These are phyloP conservation scores for Xestia rhomboidea DNA, from an alignment of 2,888 invertebrate genomes.

Conservation along the genomic window DNA sequence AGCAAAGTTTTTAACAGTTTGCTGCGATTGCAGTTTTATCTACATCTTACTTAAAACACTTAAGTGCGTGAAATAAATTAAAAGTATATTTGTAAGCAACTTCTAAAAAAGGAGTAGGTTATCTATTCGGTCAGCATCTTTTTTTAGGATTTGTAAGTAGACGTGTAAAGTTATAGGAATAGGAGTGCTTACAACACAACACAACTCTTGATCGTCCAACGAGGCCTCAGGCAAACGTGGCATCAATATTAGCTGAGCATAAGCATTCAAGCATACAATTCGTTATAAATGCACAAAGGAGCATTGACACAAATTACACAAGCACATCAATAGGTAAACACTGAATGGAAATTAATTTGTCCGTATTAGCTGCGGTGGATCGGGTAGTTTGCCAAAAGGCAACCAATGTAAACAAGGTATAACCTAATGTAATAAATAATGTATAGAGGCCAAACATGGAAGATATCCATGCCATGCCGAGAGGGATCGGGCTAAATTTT, in stretches of 20 bases:
- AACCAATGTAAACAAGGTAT: conserved; percentile 84
- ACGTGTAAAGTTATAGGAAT: neutral
- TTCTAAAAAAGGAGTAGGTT: neutral
- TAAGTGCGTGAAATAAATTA: conserved; percentile 24
- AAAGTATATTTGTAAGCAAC: neutral
- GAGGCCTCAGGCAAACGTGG: conserved; percentile 17
- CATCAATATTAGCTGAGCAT: conserved; percentile 37
- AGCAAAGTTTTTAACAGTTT: conserved; percentile 66
- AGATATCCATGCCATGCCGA: conserved; percentile 84
- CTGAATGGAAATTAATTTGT: conserved; percentile 79
- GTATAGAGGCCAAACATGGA: conserved; percentile 86
- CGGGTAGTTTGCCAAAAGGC: conserved; percentile 82
- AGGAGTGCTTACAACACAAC: neutral
- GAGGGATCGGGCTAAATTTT: conserved; percentile 88
- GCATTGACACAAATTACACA: conserved; percentile 68
- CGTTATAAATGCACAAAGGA: conserved; percentile 66
- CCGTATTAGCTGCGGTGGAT: conserved; percentile 75
- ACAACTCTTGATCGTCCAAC: neutral
- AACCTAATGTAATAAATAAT: conserved; percentile 88
- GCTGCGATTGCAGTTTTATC: conserved; percentile 52
- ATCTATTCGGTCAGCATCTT: neutral
- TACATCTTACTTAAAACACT: conserved; percentile 20
- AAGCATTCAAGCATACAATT: conserved; percentile 58
- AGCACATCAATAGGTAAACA: conserved; percentile 73
- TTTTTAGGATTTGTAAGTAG: neutral